Percentiles rank a stretch among this genome's conserved stretches.
Conservation (phyloP, 2,113 vertebrate species). For the Alligator sinensis region DNA sequence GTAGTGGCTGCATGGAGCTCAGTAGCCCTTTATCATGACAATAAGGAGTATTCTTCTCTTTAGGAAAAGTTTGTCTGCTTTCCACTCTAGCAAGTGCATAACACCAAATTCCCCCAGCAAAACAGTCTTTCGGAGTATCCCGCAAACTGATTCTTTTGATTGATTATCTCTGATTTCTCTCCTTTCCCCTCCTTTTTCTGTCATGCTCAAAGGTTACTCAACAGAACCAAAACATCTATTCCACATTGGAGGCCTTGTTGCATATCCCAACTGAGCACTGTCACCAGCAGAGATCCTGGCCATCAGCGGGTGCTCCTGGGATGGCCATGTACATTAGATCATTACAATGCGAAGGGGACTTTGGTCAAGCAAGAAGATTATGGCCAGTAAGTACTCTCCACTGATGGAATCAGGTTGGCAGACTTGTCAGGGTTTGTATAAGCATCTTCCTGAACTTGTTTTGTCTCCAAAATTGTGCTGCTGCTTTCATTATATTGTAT, state of each 20-base stretch:
- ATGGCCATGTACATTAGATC: not conserved
- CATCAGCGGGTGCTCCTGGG: not conserved
- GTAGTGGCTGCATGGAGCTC: not conserved
- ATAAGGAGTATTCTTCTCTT: slow-evolving; percentile 34
- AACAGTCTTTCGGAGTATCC: slow-evolving; percentile 62
- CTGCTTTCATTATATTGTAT: not conserved
- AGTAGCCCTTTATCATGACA: slow-evolving; percentile 36
- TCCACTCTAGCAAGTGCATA: slow-evolving; percentile 44
- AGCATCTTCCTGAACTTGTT: not conserved
- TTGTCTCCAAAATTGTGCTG: not conserved
- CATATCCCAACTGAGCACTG: not conserved
- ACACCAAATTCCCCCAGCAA: slow-evolving; percentile 62
- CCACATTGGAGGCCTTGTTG: not conserved
- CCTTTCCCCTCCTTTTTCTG: slow-evolving; percentile 35
- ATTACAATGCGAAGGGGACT: not conserved
- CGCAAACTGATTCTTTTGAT: slow-evolving; percentile 2
- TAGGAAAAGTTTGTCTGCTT: slow-evolving; percentile 61
- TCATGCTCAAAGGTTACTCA: not conserved
- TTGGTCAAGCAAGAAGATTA: not conserved
- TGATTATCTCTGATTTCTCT: slow-evolving; percentile 53
- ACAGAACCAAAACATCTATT: not conserved
- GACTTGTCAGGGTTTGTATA: not conserved
- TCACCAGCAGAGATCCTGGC: not conserved
- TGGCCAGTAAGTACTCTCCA: not conserved
- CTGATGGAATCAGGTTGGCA: not conserved